phyloP scores from a whole-genome alignment of 1,140 invertebrate species.

The Sipha flava region DNA sequence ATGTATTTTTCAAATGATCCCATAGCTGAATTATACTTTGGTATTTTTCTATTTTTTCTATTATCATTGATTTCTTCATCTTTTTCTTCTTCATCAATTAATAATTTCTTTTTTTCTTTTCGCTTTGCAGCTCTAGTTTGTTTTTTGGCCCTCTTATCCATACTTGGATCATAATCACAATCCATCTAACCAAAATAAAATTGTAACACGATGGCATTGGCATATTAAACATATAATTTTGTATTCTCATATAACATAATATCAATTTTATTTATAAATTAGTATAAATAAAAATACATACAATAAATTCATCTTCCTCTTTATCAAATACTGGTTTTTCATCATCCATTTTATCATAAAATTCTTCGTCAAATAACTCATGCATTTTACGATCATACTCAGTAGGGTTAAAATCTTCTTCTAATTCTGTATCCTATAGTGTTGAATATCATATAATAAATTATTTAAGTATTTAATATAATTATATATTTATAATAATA shows the following conservation, averaged over 20 bases:
- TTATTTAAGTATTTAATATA: background rate
- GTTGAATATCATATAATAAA: background rate
- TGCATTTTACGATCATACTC: slow-evolving; percentile 82
- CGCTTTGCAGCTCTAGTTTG: slow-evolving; percentile 37
- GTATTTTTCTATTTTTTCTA: slow-evolving; percentile 52
- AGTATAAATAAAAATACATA: background rate
- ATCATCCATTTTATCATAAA: slow-evolving; percentile 58
- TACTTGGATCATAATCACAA: slow-evolving; percentile 65
- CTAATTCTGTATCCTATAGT: slow-evolving; percentile 51
- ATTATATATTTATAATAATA: background rate
- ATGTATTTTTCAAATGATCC: slow-evolving; percentile 79
- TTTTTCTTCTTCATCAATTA: slow-evolving; percentile 44
- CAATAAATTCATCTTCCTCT: slow-evolving; percentile 32
- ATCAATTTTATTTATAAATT: background rate
- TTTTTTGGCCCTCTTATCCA: slow-evolving; percentile 35
- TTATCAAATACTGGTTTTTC: slow-evolving; percentile 35
- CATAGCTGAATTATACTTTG: slow-evolving; percentile 61
- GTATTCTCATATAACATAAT: background rate
- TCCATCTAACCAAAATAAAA: slow-evolving; percentile 62
- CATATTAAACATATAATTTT: background rate
- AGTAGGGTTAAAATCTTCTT: slow-evolving; percentile 89
- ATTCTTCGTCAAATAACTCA: slow-evolving; percentile 76
- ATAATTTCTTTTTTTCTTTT: slow-evolving; percentile 53
- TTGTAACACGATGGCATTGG: background rate
- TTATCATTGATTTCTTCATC: slow-evolving; percentile 58